phyloP scores from a whole-genome alignment of 1,140 invertebrate species.

The Macrocentrus cingulum region DNA sequence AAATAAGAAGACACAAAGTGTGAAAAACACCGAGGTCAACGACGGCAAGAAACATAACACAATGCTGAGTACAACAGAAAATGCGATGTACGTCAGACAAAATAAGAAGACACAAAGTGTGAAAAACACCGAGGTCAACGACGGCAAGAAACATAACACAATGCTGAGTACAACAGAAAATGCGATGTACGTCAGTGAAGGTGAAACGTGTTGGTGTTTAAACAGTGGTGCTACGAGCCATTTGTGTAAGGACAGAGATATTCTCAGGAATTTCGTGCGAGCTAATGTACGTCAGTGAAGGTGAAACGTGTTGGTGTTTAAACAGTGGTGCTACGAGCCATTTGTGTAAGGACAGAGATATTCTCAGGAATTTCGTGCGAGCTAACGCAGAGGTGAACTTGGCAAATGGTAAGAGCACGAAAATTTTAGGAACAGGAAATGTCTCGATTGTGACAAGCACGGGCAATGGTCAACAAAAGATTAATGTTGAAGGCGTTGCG shows the following conservation, averaged over 20 bases:
- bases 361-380: background rate
- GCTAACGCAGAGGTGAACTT: background rate
- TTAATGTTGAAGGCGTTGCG: no score
- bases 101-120: background rate
- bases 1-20: background rate
- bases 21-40: background rate
- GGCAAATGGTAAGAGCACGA: background rate
- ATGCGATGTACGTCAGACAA: no score
- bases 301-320: conserved; percentile 8
- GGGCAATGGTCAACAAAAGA: conserved; percentile 8
- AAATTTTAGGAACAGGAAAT: conserved; percentile 9
- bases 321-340: conserved; percentile 17
- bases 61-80: background rate
- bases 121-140: background rate
- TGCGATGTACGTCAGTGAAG: background rate
- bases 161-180: background rate
- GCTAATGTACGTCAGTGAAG: background rate
- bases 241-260: conserved; percentile 2
- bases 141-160: background rate
- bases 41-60: background rate
- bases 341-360: conserved; percentile 2
- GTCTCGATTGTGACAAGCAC: background rate
- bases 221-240: conserved; percentile 17
- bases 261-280: background rate
- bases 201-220: conserved; percentile 8